phyloP scores from a whole-genome alignment of 92 coral and sea anemone species.

The Actinernus sp. region DNA sequence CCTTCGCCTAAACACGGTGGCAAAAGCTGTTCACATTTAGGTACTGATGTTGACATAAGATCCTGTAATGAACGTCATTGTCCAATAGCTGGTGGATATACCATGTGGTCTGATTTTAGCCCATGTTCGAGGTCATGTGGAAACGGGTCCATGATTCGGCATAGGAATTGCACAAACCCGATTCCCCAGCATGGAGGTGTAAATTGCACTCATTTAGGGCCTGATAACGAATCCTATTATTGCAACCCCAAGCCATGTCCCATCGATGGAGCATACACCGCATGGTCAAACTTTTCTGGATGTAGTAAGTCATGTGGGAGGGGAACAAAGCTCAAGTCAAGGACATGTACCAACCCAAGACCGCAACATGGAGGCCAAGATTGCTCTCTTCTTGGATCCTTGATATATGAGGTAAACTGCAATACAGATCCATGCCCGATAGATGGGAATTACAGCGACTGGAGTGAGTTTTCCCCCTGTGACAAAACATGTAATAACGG shows the following conservation, averaged over 20 bases:
- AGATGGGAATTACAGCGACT: constrained; percentile 63
- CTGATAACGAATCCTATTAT: constrained; percentile 28
- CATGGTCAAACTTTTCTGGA: constrained; percentile 45
- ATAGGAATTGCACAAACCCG: constrained; percentile 77
- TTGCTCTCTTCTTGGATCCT: constrained; percentile 27
- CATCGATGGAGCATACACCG: constrained; percentile 52
- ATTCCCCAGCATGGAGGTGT: constrained; percentile 77
- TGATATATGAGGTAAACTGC: constrained; percentile 22
- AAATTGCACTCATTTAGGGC: constrained; percentile 73
- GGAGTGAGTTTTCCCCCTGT: constrained; percentile 67
- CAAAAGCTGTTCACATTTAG: constrained; percentile 61
- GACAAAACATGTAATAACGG: constrained; percentile 64
- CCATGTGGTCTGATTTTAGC: constrained; percentile 68
- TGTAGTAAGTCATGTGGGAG: constrained; percentile 49
- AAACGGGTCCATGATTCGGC: constrained; percentile 63
- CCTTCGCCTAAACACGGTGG: constrained; percentile 84
- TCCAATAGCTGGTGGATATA: constrained; percentile 83
- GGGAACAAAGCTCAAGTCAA: constrained; percentile 42
- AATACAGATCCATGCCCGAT: constrained; percentile 66
- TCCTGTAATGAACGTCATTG: constrained; percentile 66
- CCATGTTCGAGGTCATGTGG: constrained; percentile 78
- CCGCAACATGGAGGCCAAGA: constrained; percentile 53
- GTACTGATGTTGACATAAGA: constrained; percentile 40
- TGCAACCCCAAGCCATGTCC: constrained; percentile 80
- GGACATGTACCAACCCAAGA: constrained; percentile 47